Evolutionary conservation across 2,113 vertebrate genomes (phyloP), one percentile per base, ranked within the genome.

Genomic region (Suncus etruscus): DNA sequence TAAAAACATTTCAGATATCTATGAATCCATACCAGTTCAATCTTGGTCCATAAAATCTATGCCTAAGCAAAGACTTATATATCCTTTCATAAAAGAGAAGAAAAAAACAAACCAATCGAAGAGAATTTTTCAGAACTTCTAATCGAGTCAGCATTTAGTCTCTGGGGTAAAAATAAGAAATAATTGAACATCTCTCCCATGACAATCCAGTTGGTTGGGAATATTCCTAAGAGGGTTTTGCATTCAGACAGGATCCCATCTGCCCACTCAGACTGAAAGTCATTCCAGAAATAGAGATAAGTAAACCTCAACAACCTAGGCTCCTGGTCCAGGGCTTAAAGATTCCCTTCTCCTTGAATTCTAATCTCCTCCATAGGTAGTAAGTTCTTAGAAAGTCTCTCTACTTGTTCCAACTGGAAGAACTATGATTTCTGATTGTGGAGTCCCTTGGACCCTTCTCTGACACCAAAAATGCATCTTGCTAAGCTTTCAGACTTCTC

Each of bases 61-160:
- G 20, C 32, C 12, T 58, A 87, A 85, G 32, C 65, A 63, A 87
- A 84, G 51, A 87, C 11, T 69, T 94, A 6, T 82, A 8, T 25
- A 76, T 91, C 45, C 70, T 89, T 89, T 69, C 48, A 73, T 80
- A 85, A 74, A 54, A 81, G 90, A 78, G 66, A 54, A 83, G 51
- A n/a, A 70, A 18, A 16, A 78, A 80, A 77, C 81, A n/a, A 32
- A 66, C 27, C 73, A 15, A 65, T 20, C 65, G 27, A 86, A 32
- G 73, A 81, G 74, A 32, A 83, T 32, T 74, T 32, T 70, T 1
- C 58, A 83, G 50, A 91, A 31, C 63, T 54, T 92, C 69, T 92
- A 75, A 88, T 63, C 76, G 83, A 73, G 51, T 83, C 73, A 54
- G 47, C 63, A 27, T 66, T 94, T 29, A 61, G 73, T 77, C 54